Conservation (phyloP, 1,140 invertebrate genomes). For the Drosophila kepulauana region DNA sequence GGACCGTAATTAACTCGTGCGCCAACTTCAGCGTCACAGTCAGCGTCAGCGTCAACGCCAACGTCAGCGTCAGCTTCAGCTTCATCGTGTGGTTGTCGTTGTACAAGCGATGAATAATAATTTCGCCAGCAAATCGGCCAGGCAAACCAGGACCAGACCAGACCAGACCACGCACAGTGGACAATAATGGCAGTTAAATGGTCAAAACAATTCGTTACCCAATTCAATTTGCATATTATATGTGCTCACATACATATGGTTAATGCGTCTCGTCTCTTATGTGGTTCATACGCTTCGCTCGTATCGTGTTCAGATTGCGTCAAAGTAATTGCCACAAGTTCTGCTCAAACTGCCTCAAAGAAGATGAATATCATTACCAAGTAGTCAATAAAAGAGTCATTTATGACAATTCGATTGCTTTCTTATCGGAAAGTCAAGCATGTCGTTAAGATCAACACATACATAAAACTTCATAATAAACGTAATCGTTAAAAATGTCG, state of each 20-base stretch:
- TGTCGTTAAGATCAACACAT: not conserved
- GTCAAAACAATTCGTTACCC: conserved; percentile 48
- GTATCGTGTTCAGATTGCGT: conserved; percentile 42
- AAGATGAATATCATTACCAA: conserved; percentile 8
- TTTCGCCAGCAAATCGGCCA: conserved; percentile 54
- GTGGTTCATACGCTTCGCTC: not conserved
- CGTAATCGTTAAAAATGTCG: too few species aligned
- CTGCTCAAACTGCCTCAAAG: not conserved
- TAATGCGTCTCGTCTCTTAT: conserved; percentile 1
- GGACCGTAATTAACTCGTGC: conserved; percentile 82
- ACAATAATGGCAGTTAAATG: conserved; percentile 55
- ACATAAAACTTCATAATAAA: not conserved
- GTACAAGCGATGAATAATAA: conserved; percentile 83
- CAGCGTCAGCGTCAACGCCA: conserved; percentile 16
- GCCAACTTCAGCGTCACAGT: conserved; percentile 51
- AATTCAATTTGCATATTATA: conserved; percentile 49
- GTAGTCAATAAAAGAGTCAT: conserved; percentile 26
- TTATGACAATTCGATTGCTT: conserved; percentile 23
- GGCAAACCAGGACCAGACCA: conserved; percentile 9
- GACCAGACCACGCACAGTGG: conserved; percentile 36
- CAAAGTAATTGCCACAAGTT: conserved; percentile 42
- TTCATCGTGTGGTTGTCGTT: conserved; percentile 42
- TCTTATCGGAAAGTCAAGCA: conserved; percentile 26
- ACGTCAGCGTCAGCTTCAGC: conserved; percentile 8
- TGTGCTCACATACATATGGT: conserved; percentile 15